A percentile compares a stretch with the other conserved stretches of the same genome.
These are phyloP conservation scores for Uloborus diversus DNA, from an alignment of 1,140 invertebrate species.

Conservation along the genomic window DNA sequence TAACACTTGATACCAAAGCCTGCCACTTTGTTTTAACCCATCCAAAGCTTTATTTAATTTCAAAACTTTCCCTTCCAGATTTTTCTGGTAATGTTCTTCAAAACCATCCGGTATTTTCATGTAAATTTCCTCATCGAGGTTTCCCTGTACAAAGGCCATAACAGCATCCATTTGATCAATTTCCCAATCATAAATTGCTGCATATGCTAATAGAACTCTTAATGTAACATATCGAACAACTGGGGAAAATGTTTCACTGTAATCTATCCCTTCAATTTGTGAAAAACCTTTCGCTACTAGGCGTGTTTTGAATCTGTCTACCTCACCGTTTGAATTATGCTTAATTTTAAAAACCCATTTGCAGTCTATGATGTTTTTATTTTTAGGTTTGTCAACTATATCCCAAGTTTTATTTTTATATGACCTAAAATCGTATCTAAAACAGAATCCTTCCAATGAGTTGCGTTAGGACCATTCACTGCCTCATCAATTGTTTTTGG, in stretches of 20 bases:
- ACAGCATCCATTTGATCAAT: conserved; percentile 62
- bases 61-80: conserved; percentile 17
- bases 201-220: conserved; percentile 60
- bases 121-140: conserved; percentile 64
- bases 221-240: conserved; percentile 62
- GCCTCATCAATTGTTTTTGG: conserved; percentile 62
- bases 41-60: conserved; percentile 60
- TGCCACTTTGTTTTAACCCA: conserved; percentile 58
- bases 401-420: conserved; percentile 65
- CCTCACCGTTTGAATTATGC: conserved; percentile 60
- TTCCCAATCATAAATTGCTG: conserved; percentile 59
- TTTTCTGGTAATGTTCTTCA: not conserved
- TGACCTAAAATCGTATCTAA: conserved; percentile 62
- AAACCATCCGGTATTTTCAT: conserved; percentile 62
- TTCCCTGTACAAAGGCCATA: conserved; percentile 64
- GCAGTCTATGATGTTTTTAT: conserved; percentile 60
- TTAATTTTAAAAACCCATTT: conserved; percentile 64
- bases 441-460: conserved; percentile 64
- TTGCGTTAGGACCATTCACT: conserved; percentile 58
- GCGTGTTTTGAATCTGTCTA: conserved; percentile 63
- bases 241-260: conserved; percentile 64
- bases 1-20: conserved; percentile 56
- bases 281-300: conserved; percentile 65
- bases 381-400: conserved; percentile 59
- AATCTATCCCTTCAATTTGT: conserved; percentile 64